phyloP scores from a whole-genome alignment of 1,140 invertebrate genomes.

The Samia ricini region DNA sequence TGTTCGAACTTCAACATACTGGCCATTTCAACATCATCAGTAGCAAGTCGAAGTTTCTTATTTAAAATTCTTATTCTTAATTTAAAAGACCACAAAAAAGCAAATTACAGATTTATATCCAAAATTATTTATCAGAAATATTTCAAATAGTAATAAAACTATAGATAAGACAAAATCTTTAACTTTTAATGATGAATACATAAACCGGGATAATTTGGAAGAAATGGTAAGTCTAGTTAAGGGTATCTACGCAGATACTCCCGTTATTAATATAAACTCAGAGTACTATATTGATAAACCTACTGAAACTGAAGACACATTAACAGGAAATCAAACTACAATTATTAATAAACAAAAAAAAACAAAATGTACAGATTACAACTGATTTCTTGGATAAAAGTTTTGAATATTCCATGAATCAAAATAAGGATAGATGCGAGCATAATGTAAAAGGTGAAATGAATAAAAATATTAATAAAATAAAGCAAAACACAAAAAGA shows the following conservation, averaged over 20 bases:
- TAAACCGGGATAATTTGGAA: constrained; percentile 18
- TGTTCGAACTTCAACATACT: constrained; percentile 45
- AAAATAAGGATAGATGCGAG: constrained; percentile 31
- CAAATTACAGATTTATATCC: constrained; percentile 20
- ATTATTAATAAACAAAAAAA: not conserved
- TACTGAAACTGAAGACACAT: constrained; percentile 17
- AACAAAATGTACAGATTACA: not conserved
- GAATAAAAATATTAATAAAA: not conserved
- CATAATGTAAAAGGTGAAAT: constrained; percentile 9
- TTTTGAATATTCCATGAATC: constrained; percentile 23
- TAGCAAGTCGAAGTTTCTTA: constrained; percentile 39
- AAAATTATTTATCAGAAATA: constrained; percentile 25
- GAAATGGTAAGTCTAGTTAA: constrained; percentile 32
- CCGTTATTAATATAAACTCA: constrained; percentile 4
- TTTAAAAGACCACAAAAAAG: constrained; percentile 18
- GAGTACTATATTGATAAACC: constrained; percentile 4
- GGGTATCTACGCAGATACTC: constrained; percentile 31
- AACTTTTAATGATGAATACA: not conserved
- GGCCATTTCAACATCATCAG: constrained; percentile 39
- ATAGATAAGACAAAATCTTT: not conserved
- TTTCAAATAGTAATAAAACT: constrained; percentile 8
- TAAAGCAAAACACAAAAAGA: not conserved
- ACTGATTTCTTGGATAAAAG: constrained; percentile 5
- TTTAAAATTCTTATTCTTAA: no score
- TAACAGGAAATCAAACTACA: constrained; percentile 7